These are phyloP conservation scores for Heliconius charithonia DNA, from an alignment of 2,888 invertebrate species.

Conservation along the genomic window DNA sequence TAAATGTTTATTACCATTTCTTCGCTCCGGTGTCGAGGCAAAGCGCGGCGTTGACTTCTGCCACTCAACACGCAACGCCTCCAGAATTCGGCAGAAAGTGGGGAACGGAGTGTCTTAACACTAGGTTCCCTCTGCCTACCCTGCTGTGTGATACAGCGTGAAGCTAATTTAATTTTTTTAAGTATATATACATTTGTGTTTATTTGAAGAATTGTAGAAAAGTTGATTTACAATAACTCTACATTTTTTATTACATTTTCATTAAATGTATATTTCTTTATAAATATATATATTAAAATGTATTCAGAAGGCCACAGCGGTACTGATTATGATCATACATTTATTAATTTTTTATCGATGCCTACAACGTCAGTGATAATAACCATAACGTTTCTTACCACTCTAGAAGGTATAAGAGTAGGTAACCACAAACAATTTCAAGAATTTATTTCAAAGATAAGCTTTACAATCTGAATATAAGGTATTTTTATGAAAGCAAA, in stretches of 20 bases:
- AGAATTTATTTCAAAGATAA: slow-evolving; percentile 5
- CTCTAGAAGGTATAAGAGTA: neutral
- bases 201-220: too few relatives aligned
- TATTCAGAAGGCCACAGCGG: neutral
- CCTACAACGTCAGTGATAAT: neutral
- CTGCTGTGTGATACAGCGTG: too few relatives aligned
- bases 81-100: too few relatives aligned
- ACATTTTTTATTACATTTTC: neutral
- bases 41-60: too few relatives aligned
- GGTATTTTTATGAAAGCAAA: slow-evolving; percentile 22
- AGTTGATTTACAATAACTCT: neutral
- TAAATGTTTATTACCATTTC: too few relatives aligned
- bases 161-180: too few relatives aligned
- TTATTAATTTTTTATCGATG: too few relatives aligned
- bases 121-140: too few relatives aligned
- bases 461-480: slow-evolving; percentile 8
- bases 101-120: too few relatives aligned
- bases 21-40: too few relatives aligned
- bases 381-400: neutral
- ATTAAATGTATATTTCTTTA: neutral
- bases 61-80: too few relatives aligned
- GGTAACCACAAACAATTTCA: neutral
- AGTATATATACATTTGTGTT: slow-evolving; percentile 49
- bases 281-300: neutral
- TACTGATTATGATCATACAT: neutral